These are phyloP conservation scores for Melieria picta DNA, from an alignment of 2,888 invertebrate species.

Conservation along the genomic window DNA sequence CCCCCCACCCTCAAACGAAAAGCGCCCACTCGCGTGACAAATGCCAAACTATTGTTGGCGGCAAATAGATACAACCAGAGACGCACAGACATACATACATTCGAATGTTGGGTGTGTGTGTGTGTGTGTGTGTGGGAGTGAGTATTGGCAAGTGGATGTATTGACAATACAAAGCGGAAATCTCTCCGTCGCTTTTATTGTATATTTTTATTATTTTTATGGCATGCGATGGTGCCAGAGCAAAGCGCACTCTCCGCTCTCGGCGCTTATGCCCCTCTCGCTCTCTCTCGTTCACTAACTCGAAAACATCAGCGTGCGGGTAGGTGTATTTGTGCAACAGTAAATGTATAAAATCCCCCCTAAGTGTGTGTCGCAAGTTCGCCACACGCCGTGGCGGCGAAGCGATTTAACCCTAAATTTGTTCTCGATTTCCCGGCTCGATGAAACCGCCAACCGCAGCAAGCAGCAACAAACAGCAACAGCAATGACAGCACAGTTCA, in stretches of 20 bases:
- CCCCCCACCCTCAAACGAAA: not conserved
- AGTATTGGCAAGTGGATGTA: too few relatives aligned
- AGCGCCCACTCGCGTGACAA: not conserved
- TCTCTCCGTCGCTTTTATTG: too few relatives aligned
- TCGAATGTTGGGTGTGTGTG: too few relatives aligned
- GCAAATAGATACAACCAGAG: not conserved
- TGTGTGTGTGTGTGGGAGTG: too few relatives aligned
- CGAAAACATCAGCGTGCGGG: not conserved
- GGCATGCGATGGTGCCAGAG: not conserved
- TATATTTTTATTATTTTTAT: not conserved
- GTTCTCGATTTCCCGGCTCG: constrained; percentile 18
- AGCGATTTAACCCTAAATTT: constrained; percentile 22
- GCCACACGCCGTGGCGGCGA: too few relatives aligned
- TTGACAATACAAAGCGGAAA: too few relatives aligned
- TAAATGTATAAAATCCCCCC: not conserved
- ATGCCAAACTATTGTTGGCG: constrained; percentile 1
- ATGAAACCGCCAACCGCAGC: constrained; percentile 1
- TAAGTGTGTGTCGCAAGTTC: too few relatives aligned
- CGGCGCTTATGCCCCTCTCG: not conserved
- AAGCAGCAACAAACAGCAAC: not conserved
- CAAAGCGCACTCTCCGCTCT: not conserved
- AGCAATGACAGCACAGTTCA: not conserved
- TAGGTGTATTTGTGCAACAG: too few relatives aligned
- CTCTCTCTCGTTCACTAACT: too few relatives aligned
- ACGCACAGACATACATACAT: not conserved